These are phyloP conservation scores for Deroptyus accipitrinus DNA, from an alignment of 2,113 vertebrate genomes.

Conservation along the genomic window DNA sequence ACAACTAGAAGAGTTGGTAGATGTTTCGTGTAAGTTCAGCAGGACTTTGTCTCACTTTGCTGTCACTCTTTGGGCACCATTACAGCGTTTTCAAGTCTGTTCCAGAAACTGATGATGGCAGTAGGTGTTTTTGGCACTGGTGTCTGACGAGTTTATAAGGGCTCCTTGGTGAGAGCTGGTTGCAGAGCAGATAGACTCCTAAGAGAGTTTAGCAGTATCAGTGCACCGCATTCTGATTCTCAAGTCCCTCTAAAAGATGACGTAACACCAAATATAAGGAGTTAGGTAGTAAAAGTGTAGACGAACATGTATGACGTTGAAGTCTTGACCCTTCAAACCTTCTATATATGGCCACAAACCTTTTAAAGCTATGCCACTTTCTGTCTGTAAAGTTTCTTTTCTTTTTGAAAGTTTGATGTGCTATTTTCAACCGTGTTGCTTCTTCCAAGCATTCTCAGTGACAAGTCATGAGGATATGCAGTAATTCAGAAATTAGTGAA, in stretches of 20 bases:
- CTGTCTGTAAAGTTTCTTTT: constrained; percentile 38
- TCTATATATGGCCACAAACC: rapidly evolving
- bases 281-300: background rate
- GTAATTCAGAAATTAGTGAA: constrained; percentile 87
- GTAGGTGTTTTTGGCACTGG: background rate
- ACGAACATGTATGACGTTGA: background rate
- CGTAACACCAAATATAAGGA: background rate
- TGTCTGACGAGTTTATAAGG: background rate
- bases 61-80: background rate
- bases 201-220: background rate
- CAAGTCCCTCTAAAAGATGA: background rate
- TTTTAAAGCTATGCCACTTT: background rate
- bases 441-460: constrained; percentile 74
- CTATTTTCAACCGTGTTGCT: constrained; percentile 62
- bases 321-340: background rate
- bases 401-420: constrained; percentile 56
- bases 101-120: background rate
- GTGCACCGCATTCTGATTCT: background rate
- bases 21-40: background rate
- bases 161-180: background rate
- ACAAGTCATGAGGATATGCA: constrained; percentile 85
- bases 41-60: background rate
- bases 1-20: background rate
- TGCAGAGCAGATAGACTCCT: background rate
- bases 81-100: background rate